A percentile compares a stretch with the other conserved stretches of the same genome.
phyloP scores from a whole-genome alignment of 53 echinoderm and acorn worm species.

The Echinometra lucunter region DNA sequence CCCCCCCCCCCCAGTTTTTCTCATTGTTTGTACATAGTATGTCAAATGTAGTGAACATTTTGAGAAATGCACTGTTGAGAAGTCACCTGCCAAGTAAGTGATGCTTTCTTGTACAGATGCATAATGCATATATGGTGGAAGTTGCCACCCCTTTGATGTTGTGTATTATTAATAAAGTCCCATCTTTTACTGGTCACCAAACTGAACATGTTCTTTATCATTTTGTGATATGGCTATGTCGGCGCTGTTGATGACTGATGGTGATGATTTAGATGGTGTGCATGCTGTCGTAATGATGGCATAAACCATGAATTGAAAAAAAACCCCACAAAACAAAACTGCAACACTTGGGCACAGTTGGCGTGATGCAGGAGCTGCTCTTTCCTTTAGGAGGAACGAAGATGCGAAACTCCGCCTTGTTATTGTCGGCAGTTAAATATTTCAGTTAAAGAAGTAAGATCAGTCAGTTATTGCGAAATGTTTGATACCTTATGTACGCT shows the following conservation, averaged over 20 bases:
- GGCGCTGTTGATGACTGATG: background rate
- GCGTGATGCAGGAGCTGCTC: background rate
- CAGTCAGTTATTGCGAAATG: slow-evolving; percentile 14
- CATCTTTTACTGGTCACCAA: too few relatives aligned
- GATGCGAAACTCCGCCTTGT: background rate
- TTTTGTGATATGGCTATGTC: background rate
- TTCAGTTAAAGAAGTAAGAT: background rate
- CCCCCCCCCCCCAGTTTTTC: too few relatives aligned
- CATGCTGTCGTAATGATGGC: background rate
- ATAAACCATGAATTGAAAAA: background rate
- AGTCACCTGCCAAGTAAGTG: background rate
- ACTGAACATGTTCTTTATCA: background rate
- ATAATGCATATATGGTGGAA: background rate
- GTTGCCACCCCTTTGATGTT: background rate
- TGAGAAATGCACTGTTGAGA: background rate
- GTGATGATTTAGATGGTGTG: background rate
- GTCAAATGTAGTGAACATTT: background rate
- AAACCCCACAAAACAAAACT: background rate
- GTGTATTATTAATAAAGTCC: background rate
- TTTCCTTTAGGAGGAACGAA: background rate
- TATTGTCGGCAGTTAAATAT: background rate
- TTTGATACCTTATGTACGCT: background rate
- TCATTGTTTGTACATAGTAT: background rate
- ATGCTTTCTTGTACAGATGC: background rate
- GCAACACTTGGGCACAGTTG: background rate